A percentile compares a stretch with the other conserved stretches of the same genome.
Evolutionary conservation across 2,888 invertebrate species (phyloP).

Genomic region (Scelioninae gen. 1): DNA sequence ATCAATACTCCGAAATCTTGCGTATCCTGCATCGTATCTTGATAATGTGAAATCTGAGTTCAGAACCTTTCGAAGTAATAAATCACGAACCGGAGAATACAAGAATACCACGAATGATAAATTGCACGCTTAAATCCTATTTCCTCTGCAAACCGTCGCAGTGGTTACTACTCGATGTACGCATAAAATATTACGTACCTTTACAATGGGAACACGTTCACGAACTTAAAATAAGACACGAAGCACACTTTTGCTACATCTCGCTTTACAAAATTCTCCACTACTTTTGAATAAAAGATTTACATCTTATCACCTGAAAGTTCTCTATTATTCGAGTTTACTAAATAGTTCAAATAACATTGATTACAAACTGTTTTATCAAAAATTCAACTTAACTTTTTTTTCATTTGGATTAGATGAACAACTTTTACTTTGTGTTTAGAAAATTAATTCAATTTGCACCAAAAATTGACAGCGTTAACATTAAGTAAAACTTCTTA

Average conservation of each 20-base stretch:
- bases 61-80: conserved; percentile 61
- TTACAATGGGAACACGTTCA: conserved; percentile 39
- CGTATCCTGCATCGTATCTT: conserved; percentile 30
- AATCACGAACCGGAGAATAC: conserved; percentile 57
- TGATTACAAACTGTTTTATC: too few relatives aligned
- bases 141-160: conserved; percentile 65
- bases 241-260: conserved; percentile 31
- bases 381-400: too few relatives aligned
- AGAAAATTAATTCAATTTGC: too few relatives aligned
- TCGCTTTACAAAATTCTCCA: conserved; percentile 25
- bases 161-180: conserved; percentile 63
- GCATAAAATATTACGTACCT: conserved; percentile 63
- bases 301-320: conserved; percentile 25
- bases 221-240: conserved; percentile 44
- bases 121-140: conserved; percentile 70
- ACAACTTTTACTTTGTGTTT: too few relatives aligned
- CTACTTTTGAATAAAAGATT: conserved; percentile 45
- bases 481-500: too few relatives aligned
- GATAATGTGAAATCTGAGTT: conserved; percentile 67
- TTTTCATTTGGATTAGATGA: too few relatives aligned
- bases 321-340: conserved; percentile 13
- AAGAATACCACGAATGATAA: conserved; percentile 67
- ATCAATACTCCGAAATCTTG: conserved; percentile 10
- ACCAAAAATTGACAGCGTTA: too few relatives aligned
- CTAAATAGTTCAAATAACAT: conserved; percentile 28